These are phyloP conservation scores for Nothura maculosa DNA, from an alignment of 2,797 vertebrate genomes.

Conservation along the genomic window DNA sequence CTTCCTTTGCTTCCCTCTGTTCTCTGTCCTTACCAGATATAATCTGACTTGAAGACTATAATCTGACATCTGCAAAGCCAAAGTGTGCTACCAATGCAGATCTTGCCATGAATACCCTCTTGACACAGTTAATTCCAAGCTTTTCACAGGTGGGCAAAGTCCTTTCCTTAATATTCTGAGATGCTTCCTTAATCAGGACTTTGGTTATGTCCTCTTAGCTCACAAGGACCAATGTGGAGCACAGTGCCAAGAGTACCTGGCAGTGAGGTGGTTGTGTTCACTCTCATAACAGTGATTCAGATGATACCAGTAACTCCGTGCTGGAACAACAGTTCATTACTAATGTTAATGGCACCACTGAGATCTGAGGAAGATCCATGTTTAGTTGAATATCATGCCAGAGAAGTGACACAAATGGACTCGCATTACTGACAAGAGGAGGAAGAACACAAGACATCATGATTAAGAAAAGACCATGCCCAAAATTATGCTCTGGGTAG, in stretches of 20 bases:
- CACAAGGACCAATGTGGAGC: not conserved
- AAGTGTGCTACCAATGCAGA: not conserved
- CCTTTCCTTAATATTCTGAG: not conserved
- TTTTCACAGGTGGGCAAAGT: not conserved
- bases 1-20: rapidly evolving
- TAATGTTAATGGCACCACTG: not conserved
- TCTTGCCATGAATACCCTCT: not conserved
- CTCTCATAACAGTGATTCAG: not conserved
- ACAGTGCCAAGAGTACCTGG: not conserved
- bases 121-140: not conserved
- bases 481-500: not conserved
- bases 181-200: not conserved
- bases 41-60: not conserved
- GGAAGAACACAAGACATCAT: not conserved
- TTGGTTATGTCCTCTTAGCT: not conserved
- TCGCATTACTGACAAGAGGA: not conserved
- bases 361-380: not conserved
- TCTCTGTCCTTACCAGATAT: not conserved
- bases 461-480: not conserved
- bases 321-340: not conserved
- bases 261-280: not conserved
- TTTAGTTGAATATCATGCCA: not conserved
- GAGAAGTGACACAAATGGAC: not conserved
- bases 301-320: too few species aligned
- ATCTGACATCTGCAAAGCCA: not conserved